Evolutionary conservation across 2,888 invertebrate species (phyloP).

Genomic region (Volucella bombylans): DNA sequence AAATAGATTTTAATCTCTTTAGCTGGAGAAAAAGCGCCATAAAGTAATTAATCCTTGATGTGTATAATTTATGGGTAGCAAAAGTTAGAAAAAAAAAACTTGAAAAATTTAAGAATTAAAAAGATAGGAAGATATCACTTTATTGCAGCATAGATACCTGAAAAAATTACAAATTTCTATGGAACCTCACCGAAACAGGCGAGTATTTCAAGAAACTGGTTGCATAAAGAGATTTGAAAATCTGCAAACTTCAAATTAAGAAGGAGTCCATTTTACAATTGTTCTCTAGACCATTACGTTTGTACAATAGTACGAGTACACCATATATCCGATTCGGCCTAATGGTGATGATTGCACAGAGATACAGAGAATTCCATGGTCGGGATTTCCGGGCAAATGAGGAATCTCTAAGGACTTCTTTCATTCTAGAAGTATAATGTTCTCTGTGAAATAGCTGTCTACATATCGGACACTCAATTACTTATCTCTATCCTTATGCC

Average conservation of each 20-base stretch:
- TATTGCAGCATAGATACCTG: neutral
- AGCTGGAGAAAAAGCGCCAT: slow-evolving; percentile 38
- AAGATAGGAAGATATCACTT: slow-evolving; percentile 20
- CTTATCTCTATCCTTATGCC: slow-evolving; percentile 56
- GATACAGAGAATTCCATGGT: slow-evolving; percentile 53
- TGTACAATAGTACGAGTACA: neutral
- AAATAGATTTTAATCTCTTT: slow-evolving; percentile 62
- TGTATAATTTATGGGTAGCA: slow-evolving; percentile 47
- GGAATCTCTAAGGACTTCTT: slow-evolving; percentile 68
- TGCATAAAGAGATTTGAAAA: slow-evolving; percentile 27
- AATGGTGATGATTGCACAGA: slow-evolving; percentile 67
- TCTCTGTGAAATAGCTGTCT: slow-evolving; percentile 20
- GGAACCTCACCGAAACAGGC: slow-evolving; percentile 24
- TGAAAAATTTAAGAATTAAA: neutral
- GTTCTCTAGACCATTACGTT: slow-evolving; percentile 25
- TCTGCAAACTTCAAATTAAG: slow-evolving; percentile 40
- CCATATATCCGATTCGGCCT: slow-evolving; percentile 14
- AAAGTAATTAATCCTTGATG: slow-evolving; percentile 64
- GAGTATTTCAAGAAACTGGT: slow-evolving; percentile 43
- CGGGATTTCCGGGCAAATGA: slow-evolving; percentile 57
- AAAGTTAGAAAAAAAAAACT: neutral
- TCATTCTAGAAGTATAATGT: slow-evolving; percentile 40
- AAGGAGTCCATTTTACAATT: slow-evolving; percentile 20
- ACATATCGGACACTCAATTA: slow-evolving; percentile 65
- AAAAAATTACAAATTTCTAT: neutral